Base-by-base conservation (phyloP, 1,140 invertebrate species). In the Brachionus asplanchnoidis region DNA sequence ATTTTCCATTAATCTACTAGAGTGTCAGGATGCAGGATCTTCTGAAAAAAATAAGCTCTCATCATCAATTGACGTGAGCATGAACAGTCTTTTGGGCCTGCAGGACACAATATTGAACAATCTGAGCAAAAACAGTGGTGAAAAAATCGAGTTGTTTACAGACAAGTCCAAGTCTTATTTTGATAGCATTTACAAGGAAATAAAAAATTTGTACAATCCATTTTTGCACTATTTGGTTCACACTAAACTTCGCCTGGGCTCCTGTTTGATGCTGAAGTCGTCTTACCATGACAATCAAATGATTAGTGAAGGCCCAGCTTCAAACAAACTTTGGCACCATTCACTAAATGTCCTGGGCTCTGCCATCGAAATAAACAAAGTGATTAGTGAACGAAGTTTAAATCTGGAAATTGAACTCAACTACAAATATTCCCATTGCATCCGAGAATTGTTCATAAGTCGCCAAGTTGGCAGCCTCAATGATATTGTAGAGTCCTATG, bases 181-280 rank as follows among this genome's bases (percentile, higher is more conserved):
- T 26, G 28, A 82, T 6, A 65, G 12, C 23, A 65, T 82, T 12
- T 40, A 60, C 36, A 82, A 82, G 20, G 53, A 82, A 65, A 82
- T 82, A 12, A 65, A 60, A 60, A 82, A 82, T 46, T 36, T 82
- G 12, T 82, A 82, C n/a, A 82, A 82, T 66, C 79, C 53, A 20
- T 68, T 82, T 26, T 36, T 82, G 23, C 53, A 65, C 60, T 65
- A 65, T 60, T 65, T 82, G 17, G 53, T 82, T 11, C 28, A 82
- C 14, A 14, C 40, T 4, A 82, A 82, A 46, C 28, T 82, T 0
- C 17, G 79, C 6, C 12, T 82, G 12, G 79, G 73, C 17, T 77
- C 73, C 23, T 77, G 73, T 53, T 50, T 77, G 46, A 77, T 77
- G 73, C 12, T 77, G 3, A 77, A 77, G 26, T 77, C 73, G 14